Conservation (phyloP, 2,888 invertebrate species). For the Chromoteleia sp. region DNA sequence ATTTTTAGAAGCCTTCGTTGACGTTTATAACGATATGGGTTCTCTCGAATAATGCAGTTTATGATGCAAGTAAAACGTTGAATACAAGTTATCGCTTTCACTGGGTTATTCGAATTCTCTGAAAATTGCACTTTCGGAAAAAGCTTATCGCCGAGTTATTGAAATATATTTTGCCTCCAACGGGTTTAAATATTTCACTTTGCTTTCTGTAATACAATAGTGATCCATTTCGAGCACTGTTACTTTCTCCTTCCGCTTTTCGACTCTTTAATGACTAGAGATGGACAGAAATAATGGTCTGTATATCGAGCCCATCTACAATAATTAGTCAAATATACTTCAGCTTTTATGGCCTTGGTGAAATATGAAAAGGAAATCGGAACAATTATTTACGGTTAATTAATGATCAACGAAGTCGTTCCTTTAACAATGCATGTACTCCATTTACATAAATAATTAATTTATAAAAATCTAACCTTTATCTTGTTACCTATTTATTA, state of each 20-base stretch:
- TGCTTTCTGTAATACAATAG: background rate
- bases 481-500: too few relatives aligned
- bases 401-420: too few relatives aligned
- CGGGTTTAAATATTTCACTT: constrained; percentile 1
- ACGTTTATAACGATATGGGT: constrained; percentile 38
- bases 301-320: constrained; percentile 8
- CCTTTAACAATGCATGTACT: too few relatives aligned
- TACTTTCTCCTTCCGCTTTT: constrained; percentile 5
- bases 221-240: background rate
- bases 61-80: constrained; percentile 9
- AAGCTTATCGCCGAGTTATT: constrained; percentile 6
- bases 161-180: background rate
- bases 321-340: constrained; percentile 21
- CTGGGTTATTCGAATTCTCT: constrained; percentile 3
- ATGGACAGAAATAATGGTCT: constrained; percentile 5
- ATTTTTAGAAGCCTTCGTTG: constrained; percentile 19
- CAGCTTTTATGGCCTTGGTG: background rate
- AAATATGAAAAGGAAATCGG: background rate
- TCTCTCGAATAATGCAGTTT: constrained; percentile 27
- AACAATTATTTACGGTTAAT: background rate
- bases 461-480: too few relatives aligned
- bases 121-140: constrained; percentile 15
- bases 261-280: background rate
- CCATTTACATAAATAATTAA: too few relatives aligned
- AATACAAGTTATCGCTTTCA: constrained; percentile 30